Evolutionary conservation across 2,888 invertebrate genomes (phyloP), one percentile per base, ranked within the genome.

Genomic region (Linnaemya vulpina): DNA sequence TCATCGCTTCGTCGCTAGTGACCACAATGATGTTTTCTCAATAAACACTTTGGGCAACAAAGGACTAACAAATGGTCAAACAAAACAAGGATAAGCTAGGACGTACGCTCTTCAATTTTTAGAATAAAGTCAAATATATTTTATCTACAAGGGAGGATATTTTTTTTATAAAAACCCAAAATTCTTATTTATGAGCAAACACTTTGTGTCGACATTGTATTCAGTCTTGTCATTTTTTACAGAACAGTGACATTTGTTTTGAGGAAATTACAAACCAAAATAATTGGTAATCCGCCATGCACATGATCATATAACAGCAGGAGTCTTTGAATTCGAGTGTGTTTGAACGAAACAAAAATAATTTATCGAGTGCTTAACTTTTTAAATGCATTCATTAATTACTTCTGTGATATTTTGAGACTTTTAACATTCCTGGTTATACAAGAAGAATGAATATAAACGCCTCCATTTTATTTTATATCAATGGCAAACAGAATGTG

Each of bases 241-340:
- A 30, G 30, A 75, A 81, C 68, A 75, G 46, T 62, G 73, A 68
- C 81, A 84, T 84, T 84, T 82, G 84, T 81, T 84, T 81, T 55
- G 55, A 63, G 13, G 68, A 70, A 82, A 74, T 85, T 82, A 82
- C 84, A 81, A 74, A 74, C 63, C 78, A 60, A 82, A 78, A 82
- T 85, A 78, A 81, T 85, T 63, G 58, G n/a, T 85, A 85, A 85
- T 85, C 84, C 74, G 68, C 81, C 63, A 81, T 77, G 62, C 75
- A 80, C 79, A 79, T 65, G 58, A 76, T 67, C 62, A 73, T 77
- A 84, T 20, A 82, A 11, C 84, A 82, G 81, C 84, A 74, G 84
- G 81, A 78, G 68, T 78, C 77, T 20, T 51, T 55, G 30, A 65
- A 46, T 20, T 51, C 46, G 30, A 65, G 38, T 35, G 17, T 51